These are phyloP conservation scores for Leptothorax acervorum DNA, from an alignment of 2,888 invertebrate species.

Conservation along the genomic window DNA sequence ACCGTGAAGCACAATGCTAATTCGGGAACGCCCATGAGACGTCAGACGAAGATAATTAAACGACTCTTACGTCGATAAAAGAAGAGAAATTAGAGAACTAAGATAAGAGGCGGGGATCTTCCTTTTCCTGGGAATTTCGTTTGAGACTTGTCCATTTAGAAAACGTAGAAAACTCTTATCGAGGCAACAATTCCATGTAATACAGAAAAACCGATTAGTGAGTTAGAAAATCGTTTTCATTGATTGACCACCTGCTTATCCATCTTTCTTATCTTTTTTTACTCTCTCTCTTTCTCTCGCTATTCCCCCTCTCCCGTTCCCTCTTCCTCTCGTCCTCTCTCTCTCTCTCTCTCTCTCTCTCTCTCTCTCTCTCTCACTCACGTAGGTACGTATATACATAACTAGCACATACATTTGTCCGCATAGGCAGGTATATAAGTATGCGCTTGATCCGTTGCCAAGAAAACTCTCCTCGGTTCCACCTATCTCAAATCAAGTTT, in stretches of 20 bases:
- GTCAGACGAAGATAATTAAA: conserved; percentile 38
- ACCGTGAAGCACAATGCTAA: background rate
- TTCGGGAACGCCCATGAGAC: background rate
- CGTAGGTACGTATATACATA: conserved; percentile 6
- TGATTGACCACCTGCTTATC: conserved; percentile 67
- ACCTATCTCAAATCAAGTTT: conserved; percentile 70
- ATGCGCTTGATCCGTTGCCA: conserved; percentile 76
- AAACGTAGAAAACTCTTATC: conserved; percentile 55
- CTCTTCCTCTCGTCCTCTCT: no score
- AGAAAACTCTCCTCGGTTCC: conserved; percentile 60
- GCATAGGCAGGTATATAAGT: conserved; percentile 34
- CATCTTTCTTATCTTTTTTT: background rate
- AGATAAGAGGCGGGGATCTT: conserved; percentile 21
- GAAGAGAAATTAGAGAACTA: conserved; percentile 35
- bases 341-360: no score
- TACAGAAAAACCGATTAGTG: conserved; percentile 64
- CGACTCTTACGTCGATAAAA: conserved; percentile 14
- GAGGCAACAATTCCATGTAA: conserved; percentile 60
- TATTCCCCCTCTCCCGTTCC: background rate
- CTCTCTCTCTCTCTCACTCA: background rate
- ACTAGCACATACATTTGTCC: conserved; percentile 39
- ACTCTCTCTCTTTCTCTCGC: background rate
- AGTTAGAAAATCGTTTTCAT: conserved; percentile 78
- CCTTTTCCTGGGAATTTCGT: conserved; percentile 7
- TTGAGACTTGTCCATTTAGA: conserved; percentile 31